These are phyloP conservation scores for Protosalanx chinensis DNA, from an alignment of 2,797 vertebrate species.

Conservation along the genomic window DNA sequence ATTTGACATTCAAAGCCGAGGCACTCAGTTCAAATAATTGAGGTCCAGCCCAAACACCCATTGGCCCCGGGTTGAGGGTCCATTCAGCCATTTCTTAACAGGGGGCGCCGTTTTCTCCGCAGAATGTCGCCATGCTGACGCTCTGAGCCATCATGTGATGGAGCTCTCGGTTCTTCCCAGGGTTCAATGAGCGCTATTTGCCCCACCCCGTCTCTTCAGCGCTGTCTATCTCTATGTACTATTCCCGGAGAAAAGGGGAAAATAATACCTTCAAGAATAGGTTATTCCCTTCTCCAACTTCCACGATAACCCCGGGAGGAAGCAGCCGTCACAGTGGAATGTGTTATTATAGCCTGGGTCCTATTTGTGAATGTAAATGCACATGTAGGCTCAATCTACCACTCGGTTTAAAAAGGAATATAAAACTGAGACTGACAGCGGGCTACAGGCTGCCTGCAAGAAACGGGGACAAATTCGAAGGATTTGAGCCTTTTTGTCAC, in stretches of 20 bases:
- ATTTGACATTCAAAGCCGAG: neutral
- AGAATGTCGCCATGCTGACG: conserved; percentile 64
- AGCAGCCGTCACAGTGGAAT: conserved; percentile 62
- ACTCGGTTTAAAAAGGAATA: conserved; percentile 54
- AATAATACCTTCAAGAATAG: conserved; percentile 57
- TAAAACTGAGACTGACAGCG: conserved; percentile 63
- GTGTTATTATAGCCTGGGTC: conserved; percentile 58
- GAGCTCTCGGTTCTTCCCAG: conserved; percentile 74
- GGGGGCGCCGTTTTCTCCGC: conserved; percentile 73
- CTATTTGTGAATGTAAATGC: conserved; percentile 66
- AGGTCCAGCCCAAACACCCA: neutral
- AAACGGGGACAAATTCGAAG: conserved; percentile 63
- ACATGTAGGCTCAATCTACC: conserved; percentile 63
- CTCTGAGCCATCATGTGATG: conserved; percentile 77
- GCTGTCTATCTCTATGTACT: conserved; percentile 70
- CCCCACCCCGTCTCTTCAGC: conserved; percentile 82
- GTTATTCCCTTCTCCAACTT: conserved; percentile 55
- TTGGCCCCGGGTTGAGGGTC: neutral
- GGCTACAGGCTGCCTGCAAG: conserved; percentile 57
- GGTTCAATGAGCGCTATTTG: conserved; percentile 81
- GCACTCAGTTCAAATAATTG: too few species aligned
- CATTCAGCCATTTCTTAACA: conserved; percentile 57
- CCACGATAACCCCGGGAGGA: conserved; percentile 53
- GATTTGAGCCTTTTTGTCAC: conserved; percentile 54
- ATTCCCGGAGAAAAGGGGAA: conserved; percentile 64